Evolutionary conservation across 1,140 invertebrate species (phyloP).

Genomic region (Ceratoteleas bidentatus): DNA sequence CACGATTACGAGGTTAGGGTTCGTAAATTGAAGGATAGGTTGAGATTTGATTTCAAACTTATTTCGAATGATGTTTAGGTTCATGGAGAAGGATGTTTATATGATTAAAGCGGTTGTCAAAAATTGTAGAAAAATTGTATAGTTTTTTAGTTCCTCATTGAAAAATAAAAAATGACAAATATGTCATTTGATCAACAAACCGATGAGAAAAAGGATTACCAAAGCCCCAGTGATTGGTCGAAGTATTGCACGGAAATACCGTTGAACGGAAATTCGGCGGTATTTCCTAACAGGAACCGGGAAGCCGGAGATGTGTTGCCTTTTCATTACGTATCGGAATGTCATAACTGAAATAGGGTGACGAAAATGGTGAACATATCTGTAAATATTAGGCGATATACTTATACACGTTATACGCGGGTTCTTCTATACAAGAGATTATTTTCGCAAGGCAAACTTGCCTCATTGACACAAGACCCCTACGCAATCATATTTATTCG

Average conservation of each 20-base stretch:
- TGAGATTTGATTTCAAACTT: no score
- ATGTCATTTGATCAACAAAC: no score
- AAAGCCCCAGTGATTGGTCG: not conserved
- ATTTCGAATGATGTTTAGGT: no score
- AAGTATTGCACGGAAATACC: not conserved
- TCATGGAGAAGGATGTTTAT: no score
- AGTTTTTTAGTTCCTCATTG: no score
- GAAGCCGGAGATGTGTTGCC: constrained; percentile 19
- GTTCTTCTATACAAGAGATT: constrained; percentile 28
- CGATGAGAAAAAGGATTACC: not conserved
- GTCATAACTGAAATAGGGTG: constrained; percentile 54
- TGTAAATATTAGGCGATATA: constrained; percentile 70
- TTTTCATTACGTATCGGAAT: constrained; percentile 36
- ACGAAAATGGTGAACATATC: constrained; percentile 73
- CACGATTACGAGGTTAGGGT: not conserved
- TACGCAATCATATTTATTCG: constrained; percentile 2
- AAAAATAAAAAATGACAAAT: no score
- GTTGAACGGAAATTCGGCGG: not conserved
- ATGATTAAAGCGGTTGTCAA: no score
- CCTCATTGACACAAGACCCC: constrained; percentile 3
- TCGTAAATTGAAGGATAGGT: no score
- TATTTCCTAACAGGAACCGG: not conserved
- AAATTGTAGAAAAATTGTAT: no score
- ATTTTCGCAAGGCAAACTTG: constrained; percentile 32
- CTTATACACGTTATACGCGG: constrained; percentile 22